Percentiles rank a stretch among this genome's conserved stretches.
These are phyloP conservation scores for Charaxes varanes DNA, from an alignment of 1,140 invertebrate species.

Conservation along the genomic window DNA sequence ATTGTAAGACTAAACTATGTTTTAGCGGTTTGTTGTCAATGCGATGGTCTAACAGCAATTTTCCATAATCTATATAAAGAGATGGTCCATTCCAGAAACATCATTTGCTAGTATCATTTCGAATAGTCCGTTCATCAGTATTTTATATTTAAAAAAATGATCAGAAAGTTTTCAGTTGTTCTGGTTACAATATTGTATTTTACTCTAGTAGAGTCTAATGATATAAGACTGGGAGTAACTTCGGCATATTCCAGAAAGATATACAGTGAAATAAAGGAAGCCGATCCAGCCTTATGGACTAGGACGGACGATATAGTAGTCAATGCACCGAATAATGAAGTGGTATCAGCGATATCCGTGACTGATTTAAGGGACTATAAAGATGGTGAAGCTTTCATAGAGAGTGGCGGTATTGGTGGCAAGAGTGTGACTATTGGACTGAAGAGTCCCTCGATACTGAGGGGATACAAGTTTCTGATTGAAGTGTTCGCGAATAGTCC, in stretches of 20 bases:
- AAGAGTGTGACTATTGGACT: conserved; percentile 48
- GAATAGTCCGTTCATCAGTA: too few species aligned
- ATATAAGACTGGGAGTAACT: conserved; percentile 38
- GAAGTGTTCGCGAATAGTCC: conserved; percentile 47
- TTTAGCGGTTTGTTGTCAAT: too few species aligned
- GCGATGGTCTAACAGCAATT: too few species aligned
- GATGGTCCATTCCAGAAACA: too few species aligned
- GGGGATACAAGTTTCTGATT: conserved; percentile 56
- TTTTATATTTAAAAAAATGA: too few species aligned
- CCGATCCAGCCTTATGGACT: conserved; percentile 51
- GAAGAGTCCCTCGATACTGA: conserved; percentile 50
- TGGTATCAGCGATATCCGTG: conserved; percentile 47
- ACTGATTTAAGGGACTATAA: conserved; percentile 52
- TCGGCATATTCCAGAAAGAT: conserved; percentile 38
- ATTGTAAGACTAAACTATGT: too few species aligned
- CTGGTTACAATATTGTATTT: too few species aligned
- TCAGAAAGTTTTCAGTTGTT: too few species aligned
- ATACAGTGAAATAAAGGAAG: conserved; percentile 51
- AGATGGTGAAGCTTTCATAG: conserved; percentile 44
- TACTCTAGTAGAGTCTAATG: conserved; percentile 27
- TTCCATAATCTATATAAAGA: too few species aligned
- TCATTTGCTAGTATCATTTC: too few species aligned
- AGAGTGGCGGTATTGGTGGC: conserved; percentile 45
- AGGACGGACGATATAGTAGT: conserved; percentile 50
- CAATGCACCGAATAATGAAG: conserved; percentile 39